Base-by-base conservation (phyloP, 92 coral and sea anemone genomes). In the Blastomussa wellsi region DNA sequence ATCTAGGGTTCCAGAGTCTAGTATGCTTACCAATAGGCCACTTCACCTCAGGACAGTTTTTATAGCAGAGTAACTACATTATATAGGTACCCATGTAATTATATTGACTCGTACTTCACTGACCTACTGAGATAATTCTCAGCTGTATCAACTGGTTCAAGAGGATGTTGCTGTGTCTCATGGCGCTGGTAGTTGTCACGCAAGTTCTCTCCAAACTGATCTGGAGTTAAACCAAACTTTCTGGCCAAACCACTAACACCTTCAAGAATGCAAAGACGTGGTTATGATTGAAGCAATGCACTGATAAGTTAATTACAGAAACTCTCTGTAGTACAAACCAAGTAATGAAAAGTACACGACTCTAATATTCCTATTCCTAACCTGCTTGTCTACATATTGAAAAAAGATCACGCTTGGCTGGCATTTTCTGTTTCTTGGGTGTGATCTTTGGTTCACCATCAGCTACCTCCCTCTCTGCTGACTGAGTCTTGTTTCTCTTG, bases 141-240 rank as follows among this genome's bases (percentile, higher is more conserved):
- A 31, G 98, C 99, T 13, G 99, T 91, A 38, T 93, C 99, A 20
- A 89, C 94, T 55, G 98, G 99, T 55, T 97, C 99, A 82, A 92
- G 69, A 28, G 98, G 97, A 83, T 97, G 98, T 37, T 97, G 99
- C 59, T 97, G 97, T 53, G 98, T 94, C 75, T 97, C 99, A 41
- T 97, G 99, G 2, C 99, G 88, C 77, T 97, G 99, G 78, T 97
- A 97, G 85, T 95, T 97, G 92, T 97, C 99, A 17, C 99, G 90
- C 60, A 97, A 86, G 82, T 97, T 97, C 80, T 97, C 99, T 10
- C 99, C 99, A 82, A 97, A 93, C 92, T 97, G 99, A 57, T 97
- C 99, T 13, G 99, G 99, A 3, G 99, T 97, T 75, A 97, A 85
- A 66, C 99, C 99, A 89, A 97, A 97, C 94, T 97, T 97, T 84